Conservation (phyloP, 2,888 invertebrate species). For the Rhopalosiphum nymphaeae region DNA sequence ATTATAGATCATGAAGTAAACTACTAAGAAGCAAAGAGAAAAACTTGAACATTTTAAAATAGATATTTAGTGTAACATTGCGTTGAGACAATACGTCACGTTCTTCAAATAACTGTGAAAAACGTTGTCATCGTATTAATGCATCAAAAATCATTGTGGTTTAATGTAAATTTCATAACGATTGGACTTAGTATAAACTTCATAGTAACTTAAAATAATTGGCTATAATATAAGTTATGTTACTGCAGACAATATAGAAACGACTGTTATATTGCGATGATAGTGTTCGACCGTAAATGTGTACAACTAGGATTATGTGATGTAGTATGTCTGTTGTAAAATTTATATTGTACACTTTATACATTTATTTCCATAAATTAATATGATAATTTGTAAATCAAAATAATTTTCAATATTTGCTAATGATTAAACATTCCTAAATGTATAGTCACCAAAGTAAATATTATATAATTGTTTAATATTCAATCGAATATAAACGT, state of each 20-base stretch:
- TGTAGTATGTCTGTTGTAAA: background rate
- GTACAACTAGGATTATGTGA: background rate
- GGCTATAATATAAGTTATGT: background rate
- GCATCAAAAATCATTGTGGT: background rate
- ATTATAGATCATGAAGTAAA: background rate
- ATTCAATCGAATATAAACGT: background rate
- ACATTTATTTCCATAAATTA: constrained; percentile 22
- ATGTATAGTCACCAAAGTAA: background rate
- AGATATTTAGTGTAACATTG: background rate
- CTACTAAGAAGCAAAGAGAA: background rate
- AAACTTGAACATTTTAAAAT: background rate
- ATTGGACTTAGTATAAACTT: background rate
- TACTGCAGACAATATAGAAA: background rate
- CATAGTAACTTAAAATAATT: background rate
- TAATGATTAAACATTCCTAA: background rate
- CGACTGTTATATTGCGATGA: background rate
- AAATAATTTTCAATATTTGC: background rate
- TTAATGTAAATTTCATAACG: background rate
- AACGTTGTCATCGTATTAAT: background rate
- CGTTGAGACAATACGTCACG: background rate
- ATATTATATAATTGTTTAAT: background rate
- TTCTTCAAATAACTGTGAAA: background rate
- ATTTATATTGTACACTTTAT: background rate
- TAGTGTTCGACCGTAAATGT: background rate
- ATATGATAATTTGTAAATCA: constrained; percentile 12